Evolutionary conservation across 2,113 vertebrate genomes (phyloP).

Genomic region (Cephalopterus ornatus): DNA sequence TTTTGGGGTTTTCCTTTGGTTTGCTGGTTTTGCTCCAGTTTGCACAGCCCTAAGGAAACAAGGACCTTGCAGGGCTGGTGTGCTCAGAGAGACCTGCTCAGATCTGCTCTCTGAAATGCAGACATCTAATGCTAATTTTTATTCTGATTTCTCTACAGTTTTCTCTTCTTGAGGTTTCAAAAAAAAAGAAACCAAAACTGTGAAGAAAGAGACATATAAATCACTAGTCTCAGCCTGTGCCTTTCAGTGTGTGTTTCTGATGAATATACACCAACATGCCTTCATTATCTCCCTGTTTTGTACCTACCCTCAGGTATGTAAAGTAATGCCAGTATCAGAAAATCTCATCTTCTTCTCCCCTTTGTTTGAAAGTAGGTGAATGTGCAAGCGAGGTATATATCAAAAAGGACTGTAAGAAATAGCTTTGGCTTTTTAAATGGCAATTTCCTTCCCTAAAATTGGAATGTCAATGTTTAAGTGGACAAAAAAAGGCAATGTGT

Average conservation of each 20-base stretch:
- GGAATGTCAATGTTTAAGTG: not conserved
- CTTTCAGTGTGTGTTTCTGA: not conserved
- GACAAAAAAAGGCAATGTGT: not conserved
- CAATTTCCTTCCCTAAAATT: not conserved
- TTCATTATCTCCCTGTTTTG: not conserved
- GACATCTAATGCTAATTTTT: not conserved
- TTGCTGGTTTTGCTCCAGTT: not conserved
- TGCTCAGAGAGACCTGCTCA: not conserved
- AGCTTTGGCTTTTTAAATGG: not conserved
- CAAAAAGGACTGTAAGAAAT: not conserved
- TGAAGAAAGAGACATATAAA: conserved; percentile 25
- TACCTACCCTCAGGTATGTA: not conserved
- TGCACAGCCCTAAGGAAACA: not conserved
- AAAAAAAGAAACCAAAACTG: not conserved
- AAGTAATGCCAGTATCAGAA: not conserved
- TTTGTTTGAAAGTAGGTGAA: conserved; percentile 26
- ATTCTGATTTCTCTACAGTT: not conserved
- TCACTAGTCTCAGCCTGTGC: conserved; percentile 15
- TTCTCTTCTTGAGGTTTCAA: not conserved
- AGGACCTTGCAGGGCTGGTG: not conserved
- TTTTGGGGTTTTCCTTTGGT: not conserved
- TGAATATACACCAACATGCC: conserved; percentile 1
- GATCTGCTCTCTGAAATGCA: not conserved
- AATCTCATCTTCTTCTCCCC: not conserved
- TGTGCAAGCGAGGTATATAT: not conserved